phyloP scores from a whole-genome alignment of 2,797 vertebrate species.

The Chloroceryle amazona region DNA sequence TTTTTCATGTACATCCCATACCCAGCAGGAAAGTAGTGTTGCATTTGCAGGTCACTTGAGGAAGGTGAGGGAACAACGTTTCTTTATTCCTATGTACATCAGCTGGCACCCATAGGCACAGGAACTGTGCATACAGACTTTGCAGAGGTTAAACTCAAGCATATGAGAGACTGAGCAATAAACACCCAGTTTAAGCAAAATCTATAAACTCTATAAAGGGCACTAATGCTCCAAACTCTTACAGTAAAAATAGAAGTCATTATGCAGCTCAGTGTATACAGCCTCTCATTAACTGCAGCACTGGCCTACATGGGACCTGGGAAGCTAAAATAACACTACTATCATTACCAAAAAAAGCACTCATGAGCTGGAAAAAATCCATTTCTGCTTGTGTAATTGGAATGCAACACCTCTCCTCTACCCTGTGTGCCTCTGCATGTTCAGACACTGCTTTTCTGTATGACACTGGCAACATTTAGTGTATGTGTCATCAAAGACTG shows the following conservation, averaged over 20 bases:
- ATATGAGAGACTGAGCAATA: conserved; percentile 9
- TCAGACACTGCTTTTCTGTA: neutral
- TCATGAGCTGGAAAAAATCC: neutral
- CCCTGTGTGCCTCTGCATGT: neutral
- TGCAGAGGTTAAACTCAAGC: neutral
- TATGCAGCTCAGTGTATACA: conserved; percentile 6
- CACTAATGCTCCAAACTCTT: neutral
- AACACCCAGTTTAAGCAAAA: conserved; percentile 23
- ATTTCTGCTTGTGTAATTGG: neutral
- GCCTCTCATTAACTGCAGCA: conserved; percentile 21
- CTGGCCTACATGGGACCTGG: neutral
- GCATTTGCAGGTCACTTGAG: neutral
- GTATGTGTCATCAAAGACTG: neutral
- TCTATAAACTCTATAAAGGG: conserved; percentile 32
- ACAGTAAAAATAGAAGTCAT: conserved; percentile 30
- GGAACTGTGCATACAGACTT: neutral
- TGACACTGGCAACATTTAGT: neutral
- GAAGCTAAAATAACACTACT: conserved; percentile 32
- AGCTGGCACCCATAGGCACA: neutral
- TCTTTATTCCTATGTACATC: neutral
- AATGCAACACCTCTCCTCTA: neutral
- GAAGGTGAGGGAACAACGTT: neutral
- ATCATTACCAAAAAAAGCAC: neutral
- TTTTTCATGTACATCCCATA: neutral
- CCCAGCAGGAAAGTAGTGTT: neutral